phyloP scores from a whole-genome alignment of 92 coral and sea anemone species.

The Epizoanthus scotinus region DNA sequence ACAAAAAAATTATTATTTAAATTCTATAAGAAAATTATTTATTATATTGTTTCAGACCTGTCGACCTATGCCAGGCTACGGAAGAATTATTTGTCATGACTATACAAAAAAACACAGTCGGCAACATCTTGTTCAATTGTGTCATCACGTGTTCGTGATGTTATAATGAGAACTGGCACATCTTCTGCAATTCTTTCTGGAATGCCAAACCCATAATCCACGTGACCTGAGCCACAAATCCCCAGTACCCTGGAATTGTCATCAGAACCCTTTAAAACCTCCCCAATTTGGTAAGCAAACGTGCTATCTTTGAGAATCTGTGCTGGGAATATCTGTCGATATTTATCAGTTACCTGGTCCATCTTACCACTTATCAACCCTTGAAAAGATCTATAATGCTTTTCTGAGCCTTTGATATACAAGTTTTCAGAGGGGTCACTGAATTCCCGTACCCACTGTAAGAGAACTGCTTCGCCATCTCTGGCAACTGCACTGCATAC shows the following conservation, averaged over 20 bases:
- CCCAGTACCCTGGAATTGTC: conserved; percentile 62
- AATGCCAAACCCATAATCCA: conserved; percentile 70
- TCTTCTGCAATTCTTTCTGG: conserved; percentile 72
- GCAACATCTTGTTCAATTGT: conserved; percentile 69
- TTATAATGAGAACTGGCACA: conserved; percentile 56
- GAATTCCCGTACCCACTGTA: conserved; percentile 51
- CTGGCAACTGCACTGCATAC: conserved; percentile 57
- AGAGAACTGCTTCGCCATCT: conserved; percentile 57
- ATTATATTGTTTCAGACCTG: no score
- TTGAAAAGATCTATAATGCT: conserved; percentile 74
- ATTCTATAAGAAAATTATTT: no score
- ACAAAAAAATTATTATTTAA: no score
- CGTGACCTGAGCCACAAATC: conserved; percentile 79
- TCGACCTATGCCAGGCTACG: no score
- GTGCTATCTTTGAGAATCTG: conserved; percentile 74
- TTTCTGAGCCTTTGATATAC: conserved; percentile 74
- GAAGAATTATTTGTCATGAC: not conserved
- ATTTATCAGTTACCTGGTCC: conserved; percentile 59
- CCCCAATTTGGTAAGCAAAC: conserved; percentile 67
- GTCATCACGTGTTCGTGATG: conserved; percentile 65
- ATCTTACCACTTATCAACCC: conserved; percentile 77
- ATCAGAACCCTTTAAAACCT: conserved; percentile 53
- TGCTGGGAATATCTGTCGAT: conserved; percentile 78
- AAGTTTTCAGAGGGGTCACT: conserved; percentile 62
- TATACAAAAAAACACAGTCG: conserved; percentile 64